Evolutionary conservation across 2,797 vertebrate genomes (phyloP), one percentile per base, ranked within the genome.

Genomic region (Cheirogaleus major): DNA sequence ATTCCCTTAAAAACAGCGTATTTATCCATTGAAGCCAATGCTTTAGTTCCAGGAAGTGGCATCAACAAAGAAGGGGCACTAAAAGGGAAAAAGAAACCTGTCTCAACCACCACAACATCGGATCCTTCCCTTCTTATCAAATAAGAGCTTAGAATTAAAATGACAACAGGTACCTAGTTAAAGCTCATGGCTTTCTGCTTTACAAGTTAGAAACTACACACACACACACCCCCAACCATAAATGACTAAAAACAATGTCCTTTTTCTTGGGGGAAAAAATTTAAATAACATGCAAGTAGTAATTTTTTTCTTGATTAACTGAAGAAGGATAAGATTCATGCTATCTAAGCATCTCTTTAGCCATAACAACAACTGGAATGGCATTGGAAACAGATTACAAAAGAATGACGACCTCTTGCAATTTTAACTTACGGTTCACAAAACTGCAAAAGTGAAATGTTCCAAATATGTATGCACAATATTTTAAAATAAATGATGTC

Each of bases 1-100:
- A 99, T 99, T 97, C 99, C 99, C 99, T 99, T 99, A 98, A 99
- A 99, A 91, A 98, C 99, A 75, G 99, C 99, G 30, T 99, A 99
- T 97, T 99, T 99, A 98, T 99, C 99, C 84, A 98, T 98, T 38
- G 99, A 98, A 4, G 98, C 89, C 14, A 96, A 92, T 1, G 98
- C 97, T 97, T 99, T 99, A 57, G 98, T 98, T 84, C 99, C 99
- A 93, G 99, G 99, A 80, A 99, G 98, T n/a, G 99, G 99, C 97
- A 99, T 99, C 98, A 99, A 98, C 98, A 99, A 98, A 94, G 99
- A 97, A 93, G 99, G 98, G 75, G 98, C 98, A 97, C 99, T 99
- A 97, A 97, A 96, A 98, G 96, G 96, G 95, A 97, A 95, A 97
- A 98, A 80, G 38, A 92, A 91, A n/a, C 8, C 93, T 50, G 67